Evolutionary conservation across 2,797 vertebrate species (phyloP).

Genomic region (Rhodeus uyekii): DNA sequence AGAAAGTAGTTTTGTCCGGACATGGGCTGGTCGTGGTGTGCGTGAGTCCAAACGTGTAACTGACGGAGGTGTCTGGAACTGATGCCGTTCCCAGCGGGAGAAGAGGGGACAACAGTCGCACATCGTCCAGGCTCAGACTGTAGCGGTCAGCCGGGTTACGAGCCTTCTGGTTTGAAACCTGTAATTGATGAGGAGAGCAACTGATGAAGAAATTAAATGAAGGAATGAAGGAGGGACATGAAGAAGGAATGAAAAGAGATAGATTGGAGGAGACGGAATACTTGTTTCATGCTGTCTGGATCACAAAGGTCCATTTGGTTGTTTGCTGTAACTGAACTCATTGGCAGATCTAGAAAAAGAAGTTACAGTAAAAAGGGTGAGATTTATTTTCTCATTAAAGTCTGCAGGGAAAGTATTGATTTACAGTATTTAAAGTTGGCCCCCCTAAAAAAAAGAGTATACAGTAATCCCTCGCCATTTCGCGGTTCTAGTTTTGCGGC

Average conservation of each 20-base stretch:
- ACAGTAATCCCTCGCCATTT: too few relatives aligned
- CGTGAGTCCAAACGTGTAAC: slow-evolving; percentile 80
- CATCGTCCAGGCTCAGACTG: slow-evolving; percentile 81
- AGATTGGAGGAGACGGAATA: not conserved
- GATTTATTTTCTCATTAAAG: not conserved
- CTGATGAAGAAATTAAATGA: too few relatives aligned
- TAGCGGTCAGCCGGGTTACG: slow-evolving; percentile 70
- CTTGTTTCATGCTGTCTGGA: slow-evolving; percentile 58
- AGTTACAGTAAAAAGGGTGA: not conserved
- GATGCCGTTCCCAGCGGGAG: slow-evolving; percentile 63
- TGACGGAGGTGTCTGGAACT: slow-evolving; percentile 77
- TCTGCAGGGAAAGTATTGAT: not conserved
- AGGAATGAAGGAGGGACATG: too few relatives aligned
- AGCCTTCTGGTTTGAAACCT: slow-evolving; percentile 64
- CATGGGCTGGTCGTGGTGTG: slow-evolving; percentile 72
- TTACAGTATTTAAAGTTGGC: too few relatives aligned
- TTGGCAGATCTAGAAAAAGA: slow-evolving; percentile 15
- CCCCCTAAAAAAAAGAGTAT: too few relatives aligned
- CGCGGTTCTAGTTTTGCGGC: too few relatives aligned
- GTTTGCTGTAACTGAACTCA: not conserved
- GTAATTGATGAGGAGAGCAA: not conserved
- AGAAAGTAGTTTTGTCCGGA: slow-evolving; percentile 80
- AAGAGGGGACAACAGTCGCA: slow-evolving; percentile 69
- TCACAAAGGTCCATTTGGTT: slow-evolving; percentile 44
- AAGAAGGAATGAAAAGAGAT: not conserved